A percentile compares a stretch with the other conserved stretches of the same genome.
Conservation (phyloP, 2,888 invertebrate species). For the Dicycla oo region DNA sequence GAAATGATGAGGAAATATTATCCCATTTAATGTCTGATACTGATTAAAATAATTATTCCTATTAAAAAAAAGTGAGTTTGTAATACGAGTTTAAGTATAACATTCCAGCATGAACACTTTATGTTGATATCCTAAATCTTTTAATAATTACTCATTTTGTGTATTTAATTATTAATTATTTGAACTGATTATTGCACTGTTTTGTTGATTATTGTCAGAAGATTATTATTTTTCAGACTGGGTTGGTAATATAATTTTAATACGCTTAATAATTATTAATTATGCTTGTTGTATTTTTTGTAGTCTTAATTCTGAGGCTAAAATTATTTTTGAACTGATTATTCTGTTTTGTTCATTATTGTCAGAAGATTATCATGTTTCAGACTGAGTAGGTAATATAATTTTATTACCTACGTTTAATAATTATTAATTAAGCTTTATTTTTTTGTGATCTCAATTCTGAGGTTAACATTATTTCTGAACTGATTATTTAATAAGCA, state of each 20-base stretch:
- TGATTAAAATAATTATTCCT: conserved; percentile 29
- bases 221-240: conserved; percentile 36
- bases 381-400: conserved; percentile 2
- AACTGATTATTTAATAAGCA: conserved; percentile 18
- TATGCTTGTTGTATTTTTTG: conserved; percentile 35
- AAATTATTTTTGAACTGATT: conserved; percentile 18
- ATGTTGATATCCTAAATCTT: conserved; percentile 29
- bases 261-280: conserved; percentile 40
- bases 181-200: conserved; percentile 34
- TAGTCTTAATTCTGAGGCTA: conserved; percentile 37
- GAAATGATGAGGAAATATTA: conserved; percentile 41
- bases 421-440: conserved; percentile 2
- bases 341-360: not conserved
- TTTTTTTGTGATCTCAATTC: conserved; percentile 10
- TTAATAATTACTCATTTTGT: conserved; percentile 32
- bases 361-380: conserved; percentile 6
- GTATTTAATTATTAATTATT: conserved; percentile 36
- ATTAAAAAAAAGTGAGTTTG: conserved; percentile 33
- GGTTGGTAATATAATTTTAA: conserved; percentile 31
- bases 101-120: conserved; percentile 28
- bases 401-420: conserved; percentile 8
- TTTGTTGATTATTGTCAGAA: conserved; percentile 43
- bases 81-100: conserved; percentile 33
- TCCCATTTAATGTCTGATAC: conserved; percentile 42
- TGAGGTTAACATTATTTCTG: conserved; percentile 10